Evolutionary conservation across 2,113 vertebrate genomes (phyloP).

Genomic region (human (Homo sapiens)): DNA sequence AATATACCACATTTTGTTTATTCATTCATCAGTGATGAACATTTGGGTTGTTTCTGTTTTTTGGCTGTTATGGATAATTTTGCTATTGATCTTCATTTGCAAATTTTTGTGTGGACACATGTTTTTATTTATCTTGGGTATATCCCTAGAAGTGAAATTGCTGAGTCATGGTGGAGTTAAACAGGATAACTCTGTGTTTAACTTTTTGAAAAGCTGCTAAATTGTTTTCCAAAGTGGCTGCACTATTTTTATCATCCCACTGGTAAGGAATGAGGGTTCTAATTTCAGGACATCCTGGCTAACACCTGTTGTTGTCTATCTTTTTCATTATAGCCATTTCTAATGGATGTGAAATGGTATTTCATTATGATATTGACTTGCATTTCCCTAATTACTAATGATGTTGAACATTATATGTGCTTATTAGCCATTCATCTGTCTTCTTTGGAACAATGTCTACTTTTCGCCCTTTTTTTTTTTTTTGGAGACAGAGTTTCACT

Average conservation of each 20-base stretch:
- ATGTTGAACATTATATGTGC: neutral
- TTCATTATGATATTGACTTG: neutral
- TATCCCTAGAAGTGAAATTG: neutral
- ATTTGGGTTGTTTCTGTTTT: neutral
- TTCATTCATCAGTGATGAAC: neutral
- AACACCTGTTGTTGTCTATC: neutral
- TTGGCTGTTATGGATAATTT: neutral
- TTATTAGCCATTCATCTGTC: neutral
- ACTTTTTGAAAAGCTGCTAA: neutral
- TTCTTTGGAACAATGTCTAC: neutral
- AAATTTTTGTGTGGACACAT: neutral
- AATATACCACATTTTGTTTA: neutral
- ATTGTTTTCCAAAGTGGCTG: neutral
- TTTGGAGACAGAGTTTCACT: no score
- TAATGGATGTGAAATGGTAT: neutral
- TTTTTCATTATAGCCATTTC: neutral
- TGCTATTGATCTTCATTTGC: neutral
- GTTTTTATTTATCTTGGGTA: neutral
- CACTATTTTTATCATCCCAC: neutral
- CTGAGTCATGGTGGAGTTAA: neutral
- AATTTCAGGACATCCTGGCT: neutral
- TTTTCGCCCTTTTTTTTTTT: neutral
- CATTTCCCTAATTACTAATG: neutral
- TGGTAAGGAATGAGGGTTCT: neutral
- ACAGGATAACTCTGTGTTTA: neutral